Evolutionary conservation across 2,888 invertebrate species (phyloP).

Genomic region (Entomobrya proxima): DNA sequence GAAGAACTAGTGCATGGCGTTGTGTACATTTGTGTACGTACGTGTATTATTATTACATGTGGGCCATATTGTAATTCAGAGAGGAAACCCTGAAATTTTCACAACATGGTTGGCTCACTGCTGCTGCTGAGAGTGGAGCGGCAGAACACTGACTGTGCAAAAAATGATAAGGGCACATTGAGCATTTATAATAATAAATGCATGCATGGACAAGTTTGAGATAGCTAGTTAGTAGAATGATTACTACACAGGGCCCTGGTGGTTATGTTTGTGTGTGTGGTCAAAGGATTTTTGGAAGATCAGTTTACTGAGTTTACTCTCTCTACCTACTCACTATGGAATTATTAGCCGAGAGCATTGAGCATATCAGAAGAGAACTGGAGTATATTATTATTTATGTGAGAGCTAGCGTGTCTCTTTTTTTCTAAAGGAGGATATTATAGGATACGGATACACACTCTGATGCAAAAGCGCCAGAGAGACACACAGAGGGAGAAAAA

Average conservation of each 20-base stretch:
- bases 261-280: constrained; percentile 30
- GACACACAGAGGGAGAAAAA: not conserved
- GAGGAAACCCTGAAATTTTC: not conserved
- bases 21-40: not conserved
- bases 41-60: not conserved
- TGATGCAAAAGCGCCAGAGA: too few relatives aligned
- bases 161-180: not conserved
- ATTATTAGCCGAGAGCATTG: too few relatives aligned
- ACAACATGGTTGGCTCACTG: not conserved
- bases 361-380: not conserved
- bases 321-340: constrained; percentile 25
- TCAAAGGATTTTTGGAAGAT: constrained; percentile 59
- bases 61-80: constrained; percentile 20
- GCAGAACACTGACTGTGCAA: not conserved
- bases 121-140: not conserved
- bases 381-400: too few relatives aligned
- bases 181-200: constrained; percentile 4
- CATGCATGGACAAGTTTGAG: constrained; percentile 1
- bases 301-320: too few relatives aligned
- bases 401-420: too few relatives aligned
- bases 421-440: too few relatives aligned
- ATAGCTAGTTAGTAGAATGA: not conserved
- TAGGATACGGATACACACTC: too few relatives aligned
- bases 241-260: not conserved
- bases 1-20: too few relatives aligned